Percentiles rank a stretch among this genome's conserved stretches.
Evolutionary conservation across 2,888 invertebrate species (phyloP).

Genomic region (Scaptomyza tumidula): DNA sequence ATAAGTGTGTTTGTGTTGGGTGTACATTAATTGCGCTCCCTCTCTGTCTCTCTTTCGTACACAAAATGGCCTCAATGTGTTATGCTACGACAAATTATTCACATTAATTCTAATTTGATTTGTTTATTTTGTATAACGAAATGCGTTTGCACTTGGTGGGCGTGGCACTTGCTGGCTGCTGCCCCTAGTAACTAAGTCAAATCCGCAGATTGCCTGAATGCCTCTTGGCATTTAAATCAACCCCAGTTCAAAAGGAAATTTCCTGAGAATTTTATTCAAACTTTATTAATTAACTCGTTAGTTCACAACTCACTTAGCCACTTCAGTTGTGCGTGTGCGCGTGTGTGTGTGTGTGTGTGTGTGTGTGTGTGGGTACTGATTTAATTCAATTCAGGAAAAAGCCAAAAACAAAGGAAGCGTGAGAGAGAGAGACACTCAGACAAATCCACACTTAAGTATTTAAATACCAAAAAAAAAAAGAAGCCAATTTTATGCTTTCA

Average conservation of each 20-base stretch:
- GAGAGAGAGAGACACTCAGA: not conserved
- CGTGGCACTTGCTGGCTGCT: not conserved
- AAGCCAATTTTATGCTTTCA: not conserved
- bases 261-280: not conserved
- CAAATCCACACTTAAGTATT: not conserved
- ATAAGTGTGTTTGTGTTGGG: not conserved
- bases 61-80: constrained; percentile 6
- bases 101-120: constrained; percentile 9
- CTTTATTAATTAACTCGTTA: constrained; percentile 1
- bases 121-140: constrained; percentile 1
- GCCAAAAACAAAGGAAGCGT: not conserved
- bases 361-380: not conserved
- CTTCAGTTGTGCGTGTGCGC: not conserved
- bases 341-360: not conserved
- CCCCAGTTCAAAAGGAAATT: not conserved
- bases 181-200: not conserved
- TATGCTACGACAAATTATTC: constrained; percentile 52
- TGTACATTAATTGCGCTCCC: not conserved
- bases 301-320: not conserved
- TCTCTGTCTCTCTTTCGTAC: not conserved
- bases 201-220: not conserved
- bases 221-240: constrained; percentile 2
- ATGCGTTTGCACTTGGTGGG: constrained; percentile 3
- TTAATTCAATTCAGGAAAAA: not conserved
- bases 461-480: not conserved